Percentiles rank a stretch among this genome's conserved stretches.
Conservation (phyloP, 2,113 vertebrate species). For the Rana temporaria region DNA sequence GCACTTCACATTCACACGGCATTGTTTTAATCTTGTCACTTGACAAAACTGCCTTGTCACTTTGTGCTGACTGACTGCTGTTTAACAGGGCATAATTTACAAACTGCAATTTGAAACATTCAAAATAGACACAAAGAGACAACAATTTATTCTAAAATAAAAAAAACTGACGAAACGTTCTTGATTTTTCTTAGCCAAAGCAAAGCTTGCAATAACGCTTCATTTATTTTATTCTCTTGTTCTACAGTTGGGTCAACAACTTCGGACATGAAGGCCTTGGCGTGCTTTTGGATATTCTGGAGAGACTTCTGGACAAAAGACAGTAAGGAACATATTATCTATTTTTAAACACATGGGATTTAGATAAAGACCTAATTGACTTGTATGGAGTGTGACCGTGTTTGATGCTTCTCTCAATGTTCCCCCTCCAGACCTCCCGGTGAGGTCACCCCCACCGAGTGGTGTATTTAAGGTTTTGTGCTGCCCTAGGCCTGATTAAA, state of each 20-base stretch:
- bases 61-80: neutral
- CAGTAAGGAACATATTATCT: conserved; percentile 79
- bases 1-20: too few species aligned
- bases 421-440: too few species aligned
- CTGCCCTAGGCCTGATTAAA: too few species aligned
- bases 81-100: neutral
- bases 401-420: too few species aligned
- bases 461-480: too few species aligned
- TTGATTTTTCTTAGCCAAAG: too few species aligned
- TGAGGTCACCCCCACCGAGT: too few species aligned
- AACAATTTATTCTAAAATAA: too few species aligned
- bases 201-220: neutral
- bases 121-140: too few species aligned
- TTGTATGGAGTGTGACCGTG: neutral
- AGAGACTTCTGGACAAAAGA: conserved; percentile 95
- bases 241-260: conserved; percentile 95
- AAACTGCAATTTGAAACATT: neutral
- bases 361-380: too few species aligned
- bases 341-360: neutral
- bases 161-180: too few species aligned
- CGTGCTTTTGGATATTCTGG: conserved; percentile 88
- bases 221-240: conserved; percentile 44
- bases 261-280: conserved; percentile 97
- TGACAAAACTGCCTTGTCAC: neutral
- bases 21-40: too few species aligned